phyloP scores from a whole-genome alignment of 2,113 vertebrate genomes.

The Antechinus flavipes region DNA sequence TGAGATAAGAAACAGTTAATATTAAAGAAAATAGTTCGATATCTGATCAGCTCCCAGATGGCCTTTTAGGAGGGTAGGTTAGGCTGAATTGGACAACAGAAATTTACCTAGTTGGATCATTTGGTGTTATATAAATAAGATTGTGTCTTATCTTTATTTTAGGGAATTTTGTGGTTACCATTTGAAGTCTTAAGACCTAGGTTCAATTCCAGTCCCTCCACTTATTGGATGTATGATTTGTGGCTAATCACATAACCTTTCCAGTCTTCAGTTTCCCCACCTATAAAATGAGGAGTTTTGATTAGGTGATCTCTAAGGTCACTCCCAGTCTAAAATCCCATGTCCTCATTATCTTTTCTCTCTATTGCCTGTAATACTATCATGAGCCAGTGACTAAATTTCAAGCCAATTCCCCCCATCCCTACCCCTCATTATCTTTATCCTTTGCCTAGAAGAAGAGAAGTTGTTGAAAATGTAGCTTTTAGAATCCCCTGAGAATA shows the following conservation, averaged over 20 bases:
- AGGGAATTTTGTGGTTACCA: neutral
- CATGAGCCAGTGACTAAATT: neutral
- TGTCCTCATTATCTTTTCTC: neutral
- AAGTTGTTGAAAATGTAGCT: neutral
- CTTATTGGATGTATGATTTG: neutral
- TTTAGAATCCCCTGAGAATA: neutral
- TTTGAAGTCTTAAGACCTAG: neutral
- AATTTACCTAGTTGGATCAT: neutral
- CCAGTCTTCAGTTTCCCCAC: neutral
- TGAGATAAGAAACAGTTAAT: neutral
- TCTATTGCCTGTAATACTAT: neutral
- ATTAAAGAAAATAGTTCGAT: neutral
- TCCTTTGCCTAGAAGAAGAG: neutral
- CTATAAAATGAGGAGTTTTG: neutral
- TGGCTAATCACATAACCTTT: neutral
- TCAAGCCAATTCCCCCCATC: neutral
- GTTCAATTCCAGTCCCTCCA: neutral
- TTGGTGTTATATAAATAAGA: rapidly evolving
- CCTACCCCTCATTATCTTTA: neutral
- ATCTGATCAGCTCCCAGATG: neutral
- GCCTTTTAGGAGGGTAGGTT: neutral
- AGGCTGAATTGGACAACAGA: neutral
- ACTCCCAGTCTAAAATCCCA: neutral
- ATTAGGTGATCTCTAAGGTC: neutral
- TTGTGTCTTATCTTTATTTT: neutral